Percentiles rank a stretch among this genome's conserved stretches.
phyloP scores from a whole-genome alignment of 2,888 invertebrate genomes.

The Saturnia pavonia region DNA sequence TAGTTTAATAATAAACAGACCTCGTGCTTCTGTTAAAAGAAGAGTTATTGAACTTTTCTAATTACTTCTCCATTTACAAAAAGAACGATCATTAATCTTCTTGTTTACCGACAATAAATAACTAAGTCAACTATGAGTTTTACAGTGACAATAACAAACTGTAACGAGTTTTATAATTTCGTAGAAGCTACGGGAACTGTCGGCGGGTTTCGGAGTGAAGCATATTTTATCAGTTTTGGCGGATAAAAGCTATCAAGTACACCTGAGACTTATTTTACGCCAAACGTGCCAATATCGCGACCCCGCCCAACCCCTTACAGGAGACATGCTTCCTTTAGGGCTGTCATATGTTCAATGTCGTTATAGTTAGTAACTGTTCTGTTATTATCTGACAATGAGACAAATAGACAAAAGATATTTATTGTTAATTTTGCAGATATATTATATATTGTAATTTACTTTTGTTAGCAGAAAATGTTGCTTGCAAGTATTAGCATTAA shows the following conservation, averaged over 20 bases:
- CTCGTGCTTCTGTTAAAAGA: not conserved
- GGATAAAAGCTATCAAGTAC: slow-evolving; percentile 76
- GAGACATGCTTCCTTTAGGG: slow-evolving; percentile 22
- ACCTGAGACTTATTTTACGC: slow-evolving; percentile 80
- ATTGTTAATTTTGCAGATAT: not conserved
- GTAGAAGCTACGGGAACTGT: slow-evolving; percentile 51
- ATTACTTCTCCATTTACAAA: slow-evolving; percentile 17
- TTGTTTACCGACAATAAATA: slow-evolving; percentile 16
- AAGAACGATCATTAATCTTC: slow-evolving; percentile 19
- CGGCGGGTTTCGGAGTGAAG: slow-evolving; percentile 53
- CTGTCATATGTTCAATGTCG: slow-evolving; percentile 18
- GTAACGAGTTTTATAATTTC: slow-evolving; percentile 47
- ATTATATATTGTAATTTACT: too few species aligned
- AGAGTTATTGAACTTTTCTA: slow-evolving; percentile 10
- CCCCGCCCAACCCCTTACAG: slow-evolving; percentile 39
- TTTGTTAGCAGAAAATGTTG: too few species aligned
- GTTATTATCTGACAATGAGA: not conserved
- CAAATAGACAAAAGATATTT: not conserved
- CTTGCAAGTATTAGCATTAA: too few species aligned
- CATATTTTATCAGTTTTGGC: slow-evolving; percentile 77
- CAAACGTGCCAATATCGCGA: slow-evolving; percentile 70
- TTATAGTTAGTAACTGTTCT: not conserved
- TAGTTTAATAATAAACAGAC: not conserved
- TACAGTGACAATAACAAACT: slow-evolving; percentile 10
- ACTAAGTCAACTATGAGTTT: slow-evolving; percentile 17